Base-by-base conservation (phyloP, 2,113 vertebrate genomes). In the Paralichthys olivaceus region DNA sequence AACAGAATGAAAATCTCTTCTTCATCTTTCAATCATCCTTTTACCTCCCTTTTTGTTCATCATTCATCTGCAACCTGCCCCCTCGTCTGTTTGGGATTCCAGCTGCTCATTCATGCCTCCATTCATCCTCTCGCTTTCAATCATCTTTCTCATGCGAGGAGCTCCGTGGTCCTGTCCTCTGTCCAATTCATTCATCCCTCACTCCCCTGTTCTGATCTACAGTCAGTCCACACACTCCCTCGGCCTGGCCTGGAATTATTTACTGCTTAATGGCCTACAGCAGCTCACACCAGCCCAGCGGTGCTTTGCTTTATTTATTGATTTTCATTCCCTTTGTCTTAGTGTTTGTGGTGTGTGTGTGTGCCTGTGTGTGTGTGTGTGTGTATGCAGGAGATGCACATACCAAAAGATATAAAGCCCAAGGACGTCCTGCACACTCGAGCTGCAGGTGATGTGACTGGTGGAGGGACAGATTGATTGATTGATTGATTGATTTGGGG, bases 291-390 rank as follows among this genome's bases (percentile, higher is more conserved):
- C 75, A 84, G 73, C 82, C 83, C 83, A 73, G 59, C 7, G 7
- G 81, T 72, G 77, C 85, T 86, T 85, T 81, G 64, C 83, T 88
- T 92, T 87, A 90, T 87, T 91, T 90, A 92, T 92, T 40, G 85
- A 89, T 93, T 89, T 84, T 63, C 80, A 84, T 81, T 79, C 75
- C 69, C 76, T 85, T 87, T 82, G 76, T 88, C 69, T 87, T 64
- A 28, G 54, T 54, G 23, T 49, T 25, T 60, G 72, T 59, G 65
- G 64, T 34, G 54, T 54, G 23, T 49, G 32, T 60, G 72, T 63
- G 65, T 57, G 55, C 26, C 29, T 55, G 22, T 22, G 47, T 63
- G 51, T 63, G 67, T 74, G 57, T 71, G 65, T 11, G n/a, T 56
- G 32, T 20, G 69, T 9, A 43, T 23, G 59, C 51, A 61, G 45